These are phyloP conservation scores for Pheucticus melanocephalus DNA, from an alignment of 2,113 vertebrate species.

Conservation along the genomic window DNA sequence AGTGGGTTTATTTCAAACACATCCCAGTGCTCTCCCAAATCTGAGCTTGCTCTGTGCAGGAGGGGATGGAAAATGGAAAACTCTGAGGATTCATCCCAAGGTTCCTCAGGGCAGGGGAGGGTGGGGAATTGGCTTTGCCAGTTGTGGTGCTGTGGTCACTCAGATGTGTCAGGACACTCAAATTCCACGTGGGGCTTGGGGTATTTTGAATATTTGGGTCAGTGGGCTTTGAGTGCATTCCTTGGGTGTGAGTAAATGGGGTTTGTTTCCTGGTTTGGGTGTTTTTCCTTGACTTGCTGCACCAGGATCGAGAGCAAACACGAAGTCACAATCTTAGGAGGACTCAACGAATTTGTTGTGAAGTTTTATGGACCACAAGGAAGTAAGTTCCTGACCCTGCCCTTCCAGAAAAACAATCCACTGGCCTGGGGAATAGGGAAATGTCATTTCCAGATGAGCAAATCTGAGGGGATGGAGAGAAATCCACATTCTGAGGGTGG, in stretches of 20 bases:
- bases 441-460: background rate
- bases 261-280: background rate
- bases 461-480: background rate
- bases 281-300: constrained; percentile 77
- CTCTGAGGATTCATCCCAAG: background rate
- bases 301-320: constrained; percentile 99
- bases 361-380: constrained; percentile 99
- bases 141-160: background rate
- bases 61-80: background rate
- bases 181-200: fast-evolving
- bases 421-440: background rate
- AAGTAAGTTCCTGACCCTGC: constrained; percentile 84
- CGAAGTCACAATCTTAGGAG: constrained; percentile 97
- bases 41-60: fast-evolving
- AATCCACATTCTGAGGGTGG: background rate
- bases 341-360: constrained; percentile 99
- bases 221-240: background rate
- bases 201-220: background rate
- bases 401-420: background rate
- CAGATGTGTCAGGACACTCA: background rate
- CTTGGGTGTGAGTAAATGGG: fast-evolving
- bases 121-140: background rate
- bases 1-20: background rate
- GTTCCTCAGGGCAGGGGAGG: background rate
- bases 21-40: background rate